Evolutionary conservation across 2,113 vertebrate species (phyloP).

Genomic region (Ailuropoda melanoleuca): DNA sequence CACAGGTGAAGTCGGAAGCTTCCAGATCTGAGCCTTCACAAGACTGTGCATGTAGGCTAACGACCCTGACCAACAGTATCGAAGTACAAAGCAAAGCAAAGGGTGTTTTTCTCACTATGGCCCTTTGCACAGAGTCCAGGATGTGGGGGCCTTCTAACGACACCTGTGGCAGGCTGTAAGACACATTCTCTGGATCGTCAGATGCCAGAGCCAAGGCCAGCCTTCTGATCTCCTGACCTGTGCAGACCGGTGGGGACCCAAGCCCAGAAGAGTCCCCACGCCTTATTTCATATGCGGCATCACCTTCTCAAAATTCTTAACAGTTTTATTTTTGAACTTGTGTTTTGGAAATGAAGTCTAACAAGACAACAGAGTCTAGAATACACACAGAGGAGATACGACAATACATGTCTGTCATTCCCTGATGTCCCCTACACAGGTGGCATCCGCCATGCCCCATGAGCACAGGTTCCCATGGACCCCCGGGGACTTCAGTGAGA

Average conservation of each 20-base stretch:
- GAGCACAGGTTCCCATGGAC: background rate
- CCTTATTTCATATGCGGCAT: background rate
- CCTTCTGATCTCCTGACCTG: background rate
- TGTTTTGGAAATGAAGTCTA: background rate
- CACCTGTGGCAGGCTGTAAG: rapidly evolving
- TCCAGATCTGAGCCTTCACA: background rate
- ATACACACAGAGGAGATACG: background rate
- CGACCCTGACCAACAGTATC: background rate
- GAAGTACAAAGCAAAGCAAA: background rate
- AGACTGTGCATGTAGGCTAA: background rate
- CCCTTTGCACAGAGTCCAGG: background rate
- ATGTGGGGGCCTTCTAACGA: no score
- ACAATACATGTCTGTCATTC: no score
- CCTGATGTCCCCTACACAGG: rapidly evolving
- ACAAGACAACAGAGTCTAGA: background rate
- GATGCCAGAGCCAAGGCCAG: background rate
- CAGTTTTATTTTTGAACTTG: background rate
- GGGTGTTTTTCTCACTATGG: background rate
- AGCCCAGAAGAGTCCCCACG: background rate
- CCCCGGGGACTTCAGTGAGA: background rate
- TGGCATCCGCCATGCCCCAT: background rate
- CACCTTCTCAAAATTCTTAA: background rate
- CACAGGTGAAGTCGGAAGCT: background rate
- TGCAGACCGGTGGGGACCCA: background rate
- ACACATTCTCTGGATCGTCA: background rate